Percentiles rank a stretch among this genome's conserved stretches.
These are phyloP conservation scores for Parapristionchus giblindavisi DNA, from an alignment of 2,888 invertebrate species.

Conservation along the genomic window DNA sequence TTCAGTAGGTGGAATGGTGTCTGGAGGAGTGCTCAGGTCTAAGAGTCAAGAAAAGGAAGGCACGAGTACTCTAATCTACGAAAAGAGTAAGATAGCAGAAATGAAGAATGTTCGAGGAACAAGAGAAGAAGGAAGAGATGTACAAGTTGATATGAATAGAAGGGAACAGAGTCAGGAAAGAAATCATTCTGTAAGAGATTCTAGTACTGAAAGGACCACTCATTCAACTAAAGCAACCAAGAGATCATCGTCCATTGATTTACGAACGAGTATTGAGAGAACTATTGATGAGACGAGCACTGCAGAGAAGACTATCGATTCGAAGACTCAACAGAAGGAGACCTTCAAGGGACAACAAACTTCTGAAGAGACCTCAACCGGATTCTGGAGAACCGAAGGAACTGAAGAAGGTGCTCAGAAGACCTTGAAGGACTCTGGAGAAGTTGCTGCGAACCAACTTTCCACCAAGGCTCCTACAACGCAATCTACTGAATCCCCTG, in stretches of 20 bases:
- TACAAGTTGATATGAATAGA: background rate
- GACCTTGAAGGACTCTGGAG: no score
- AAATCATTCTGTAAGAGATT: slow-evolving; percentile 41
- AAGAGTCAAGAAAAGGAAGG: slow-evolving; percentile 26
- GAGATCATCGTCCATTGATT: background rate
- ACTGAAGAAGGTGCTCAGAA: background rate
- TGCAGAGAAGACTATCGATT: background rate
- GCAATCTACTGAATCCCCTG: no score
- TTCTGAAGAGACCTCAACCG: background rate
- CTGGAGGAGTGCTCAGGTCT: background rate
- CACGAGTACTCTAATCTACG: background rate
- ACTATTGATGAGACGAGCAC: background rate
- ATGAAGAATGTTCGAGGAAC: slow-evolving; percentile 26
- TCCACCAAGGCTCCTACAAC: no score
- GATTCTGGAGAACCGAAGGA: slow-evolving; percentile 1
- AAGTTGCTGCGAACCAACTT: no score
- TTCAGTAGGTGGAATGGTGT: background rate
- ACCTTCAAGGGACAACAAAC: background rate
- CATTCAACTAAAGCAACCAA: background rate
- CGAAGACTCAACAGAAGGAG: background rate
- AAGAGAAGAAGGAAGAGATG: slow-evolving; percentile 42
- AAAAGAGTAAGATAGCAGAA: background rate
- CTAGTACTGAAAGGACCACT: slow-evolving; percentile 35
- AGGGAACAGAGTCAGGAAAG: slow-evolving; percentile 40
- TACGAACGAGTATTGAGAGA: background rate